Conservation (phyloP, 2,797 vertebrate genomes). For the Adrianichthys oophorus region DNA sequence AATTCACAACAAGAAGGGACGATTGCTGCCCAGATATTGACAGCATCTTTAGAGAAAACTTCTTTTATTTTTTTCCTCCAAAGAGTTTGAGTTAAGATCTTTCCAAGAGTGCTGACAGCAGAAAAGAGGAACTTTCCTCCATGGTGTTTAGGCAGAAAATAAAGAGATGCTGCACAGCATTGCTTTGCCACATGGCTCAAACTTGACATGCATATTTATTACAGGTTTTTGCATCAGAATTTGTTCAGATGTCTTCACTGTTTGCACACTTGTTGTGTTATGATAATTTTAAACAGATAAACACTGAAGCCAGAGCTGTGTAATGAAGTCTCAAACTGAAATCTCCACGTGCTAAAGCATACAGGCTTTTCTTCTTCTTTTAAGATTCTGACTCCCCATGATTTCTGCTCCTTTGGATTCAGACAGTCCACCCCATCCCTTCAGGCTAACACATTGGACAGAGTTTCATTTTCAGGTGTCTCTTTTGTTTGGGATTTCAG, state of each 20-base stretch:
- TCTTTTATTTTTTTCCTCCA: neutral
- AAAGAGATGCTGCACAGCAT: too few species aligned
- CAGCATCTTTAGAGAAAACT: neutral
- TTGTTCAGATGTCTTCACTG: neutral
- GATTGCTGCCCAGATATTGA: neutral
- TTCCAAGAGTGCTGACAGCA: neutral
- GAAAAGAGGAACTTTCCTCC: neutral
- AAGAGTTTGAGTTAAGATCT: neutral
- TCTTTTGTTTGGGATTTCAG: constrained; percentile 6
- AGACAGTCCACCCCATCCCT: constrained; percentile 1
- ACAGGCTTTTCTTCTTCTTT: neutral
- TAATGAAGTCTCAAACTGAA: neutral
- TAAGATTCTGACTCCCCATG: too few species aligned
- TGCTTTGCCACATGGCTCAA: neutral
- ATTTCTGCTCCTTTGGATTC: constrained; percentile 3
- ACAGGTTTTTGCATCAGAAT: neutral
- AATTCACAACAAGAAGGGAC: neutral
- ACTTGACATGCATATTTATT: neutral
- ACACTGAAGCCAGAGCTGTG: neutral
- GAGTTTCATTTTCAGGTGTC: constrained; percentile 3
- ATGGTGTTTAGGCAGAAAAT: neutral
- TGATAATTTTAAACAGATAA: neutral
- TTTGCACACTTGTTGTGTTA: neutral
- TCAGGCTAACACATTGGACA: neutral
- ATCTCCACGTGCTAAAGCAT: neutral